Evolutionary conservation across 2,888 invertebrate genomes (phyloP).

Genomic region (Drosophila nr. medialis): DNA sequence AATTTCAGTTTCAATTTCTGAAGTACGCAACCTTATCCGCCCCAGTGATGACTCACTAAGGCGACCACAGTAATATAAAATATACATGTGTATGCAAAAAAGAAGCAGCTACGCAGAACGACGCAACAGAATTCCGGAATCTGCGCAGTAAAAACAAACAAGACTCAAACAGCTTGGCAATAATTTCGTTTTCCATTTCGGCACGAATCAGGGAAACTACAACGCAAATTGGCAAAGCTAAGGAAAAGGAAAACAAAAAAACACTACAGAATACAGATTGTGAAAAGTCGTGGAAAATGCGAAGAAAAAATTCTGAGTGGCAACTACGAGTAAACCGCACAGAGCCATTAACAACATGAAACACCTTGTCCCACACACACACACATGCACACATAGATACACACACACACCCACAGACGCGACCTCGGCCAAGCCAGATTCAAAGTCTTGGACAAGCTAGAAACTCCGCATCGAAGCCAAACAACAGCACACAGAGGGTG

Average conservation of each 20-base stretch:
- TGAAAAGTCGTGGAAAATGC: slow-evolving; percentile 23
- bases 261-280: neutral
- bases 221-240: slow-evolving; percentile 29
- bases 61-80: slow-evolving; percentile 43
- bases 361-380: slow-evolving; percentile 66
- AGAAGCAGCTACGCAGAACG: slow-evolving; percentile 18
- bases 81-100: slow-evolving; percentile 12
- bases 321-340: slow-evolving; percentile 38
- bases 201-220: slow-evolving; percentile 20
- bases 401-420: slow-evolving; percentile 35
- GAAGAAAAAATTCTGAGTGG: slow-evolving; percentile 12
- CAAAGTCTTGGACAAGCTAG: slow-evolving; percentile 36
- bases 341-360: slow-evolving; percentile 68
- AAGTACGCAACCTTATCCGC: slow-evolving; percentile 1
- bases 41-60: slow-evolving; percentile 66
- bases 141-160: slow-evolving; percentile 63
- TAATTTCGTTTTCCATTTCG: slow-evolving; percentile 44
- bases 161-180: slow-evolving; percentile 20
- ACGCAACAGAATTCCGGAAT: slow-evolving; percentile 33
- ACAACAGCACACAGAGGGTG: slow-evolving; percentile 35
- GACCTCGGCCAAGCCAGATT: slow-evolving; percentile 70
- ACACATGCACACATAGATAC: slow-evolving; percentile 3
- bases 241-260: neutral
- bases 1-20: slow-evolving; percentile 31
- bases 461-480: slow-evolving; percentile 58